Base-by-base conservation (phyloP, 1,140 invertebrate species). In the Globodera rostochiensis region DNA sequence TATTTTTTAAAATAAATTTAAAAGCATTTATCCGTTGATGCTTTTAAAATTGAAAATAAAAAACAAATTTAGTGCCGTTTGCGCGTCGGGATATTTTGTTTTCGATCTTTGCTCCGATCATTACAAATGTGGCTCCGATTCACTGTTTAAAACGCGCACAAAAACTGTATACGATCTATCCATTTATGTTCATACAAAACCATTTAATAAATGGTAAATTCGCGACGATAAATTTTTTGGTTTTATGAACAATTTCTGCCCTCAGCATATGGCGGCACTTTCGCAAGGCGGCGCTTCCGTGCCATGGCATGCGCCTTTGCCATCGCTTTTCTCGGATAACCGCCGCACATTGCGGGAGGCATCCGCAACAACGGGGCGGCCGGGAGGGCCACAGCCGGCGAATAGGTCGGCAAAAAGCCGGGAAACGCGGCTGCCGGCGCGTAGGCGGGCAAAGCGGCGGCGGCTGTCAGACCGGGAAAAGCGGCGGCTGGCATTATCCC, bases 401-500 rank as follows among this genome's bases (percentile, higher is more conserved):
- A 53, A 36, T 45, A 77, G 4, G 46, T 53, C 9, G 46, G 53
- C 53, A 64, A 19, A 45, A 64, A 21, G 64, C 36, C 67, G 57
- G 53, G 19, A 66, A 25, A 19, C 5, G 75, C 60, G 19, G 67
- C 60, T 36, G 67, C n/a, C 49, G 75, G 50, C n/a, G 46, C 36
- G 46, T 4, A 50, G 7, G 75, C 60, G 19, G 36, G 46, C 19
- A 67, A 11, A 25, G 50, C 67, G 69, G 69, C 69, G 69, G 75
- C n/a, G 7, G 75, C 50, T 21, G 46, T 64, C 57, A 66, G 47
- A 5, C 60, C 57, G 46, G 75, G 75, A 21, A 47, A 53, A 4
- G 74, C 49, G 7, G 74, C 74, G 45, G 74, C 74, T 50, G 46
- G 60, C 46, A 66, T 77, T 19, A 47, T n/a, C 9, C 75, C 25